phyloP scores from a whole-genome alignment of 2,797 vertebrate species.

The Catostomus latipinnis region DNA sequence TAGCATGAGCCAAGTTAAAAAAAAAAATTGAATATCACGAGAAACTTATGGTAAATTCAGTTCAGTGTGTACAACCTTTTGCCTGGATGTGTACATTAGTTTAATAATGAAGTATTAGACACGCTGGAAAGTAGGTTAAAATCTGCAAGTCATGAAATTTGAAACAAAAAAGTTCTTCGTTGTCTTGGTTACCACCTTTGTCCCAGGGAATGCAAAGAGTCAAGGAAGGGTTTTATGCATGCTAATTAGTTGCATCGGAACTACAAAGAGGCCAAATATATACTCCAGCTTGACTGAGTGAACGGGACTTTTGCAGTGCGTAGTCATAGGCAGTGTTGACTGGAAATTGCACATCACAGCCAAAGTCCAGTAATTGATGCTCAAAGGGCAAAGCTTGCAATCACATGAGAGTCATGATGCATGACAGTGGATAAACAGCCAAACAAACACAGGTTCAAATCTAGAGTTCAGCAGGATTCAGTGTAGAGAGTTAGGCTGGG shows the following conservation, averaged over 20 bases:
- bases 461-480: slow-evolving; percentile 17
- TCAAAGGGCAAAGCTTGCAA: slow-evolving; percentile 73
- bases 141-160: slow-evolving; percentile 62
- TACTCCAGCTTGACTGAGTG: slow-evolving; percentile 59
- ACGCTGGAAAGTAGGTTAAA: slow-evolving; percentile 32
- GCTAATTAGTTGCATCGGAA: slow-evolving; percentile 73
- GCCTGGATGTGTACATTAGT: neutral
- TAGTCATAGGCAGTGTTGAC: slow-evolving; percentile 68
- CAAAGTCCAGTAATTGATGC: slow-evolving; percentile 73
- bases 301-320: slow-evolving; percentile 3
- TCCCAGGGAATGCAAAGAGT: slow-evolving; percentile 66
- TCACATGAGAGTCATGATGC: slow-evolving; percentile 81
- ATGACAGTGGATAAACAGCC: slow-evolving; percentile 47
- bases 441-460: slow-evolving; percentile 39
- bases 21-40: too few relatives aligned
- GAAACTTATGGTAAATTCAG: too few relatives aligned
- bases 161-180: slow-evolving; percentile 62
- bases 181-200: slow-evolving; percentile 60
- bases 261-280: slow-evolving; percentile 72
- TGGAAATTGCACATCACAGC: slow-evolving; percentile 75
- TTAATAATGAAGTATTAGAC: slow-evolving; percentile 15
- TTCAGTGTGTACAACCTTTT: too few relatives aligned
- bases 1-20: too few relatives aligned
- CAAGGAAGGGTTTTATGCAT: slow-evolving; percentile 68
- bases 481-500: slow-evolving; percentile 19